Conservation (phyloP, 2,888 invertebrate species). For the Xestia xanthographa region DNA sequence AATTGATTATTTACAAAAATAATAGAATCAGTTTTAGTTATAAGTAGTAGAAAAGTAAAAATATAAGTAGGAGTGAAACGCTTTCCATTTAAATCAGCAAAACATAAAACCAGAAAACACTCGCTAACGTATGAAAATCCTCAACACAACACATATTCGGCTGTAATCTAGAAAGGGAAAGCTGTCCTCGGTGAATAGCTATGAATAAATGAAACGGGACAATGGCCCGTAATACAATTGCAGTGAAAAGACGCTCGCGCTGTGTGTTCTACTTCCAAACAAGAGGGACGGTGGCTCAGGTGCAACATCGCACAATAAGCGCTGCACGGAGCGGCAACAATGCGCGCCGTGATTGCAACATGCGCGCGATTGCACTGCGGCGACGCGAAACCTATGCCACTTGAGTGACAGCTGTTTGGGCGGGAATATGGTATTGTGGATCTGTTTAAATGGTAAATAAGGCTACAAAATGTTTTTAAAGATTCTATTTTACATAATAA, state of each 20-base stretch:
- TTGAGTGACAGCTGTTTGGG: slow-evolving; percentile 71
- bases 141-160: slow-evolving; percentile 64
- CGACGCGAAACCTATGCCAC: slow-evolving; percentile 57
- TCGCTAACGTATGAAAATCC: slow-evolving; percentile 33
- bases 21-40: neutral
- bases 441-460: slow-evolving; percentile 24
- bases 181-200: slow-evolving; percentile 77
- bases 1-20: neutral
- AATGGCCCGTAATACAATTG: slow-evolving; percentile 88
- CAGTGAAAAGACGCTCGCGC: slow-evolving; percentile 85
- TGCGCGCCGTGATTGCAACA: slow-evolving; percentile 69
- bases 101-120: slow-evolving; percentile 34
- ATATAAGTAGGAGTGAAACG: neutral
- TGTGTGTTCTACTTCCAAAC: slow-evolving; percentile 87
- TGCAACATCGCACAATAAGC: slow-evolving; percentile 79
- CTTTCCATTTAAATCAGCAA: slow-evolving; percentile 16
- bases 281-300: slow-evolving; percentile 84
- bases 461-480: neutral
- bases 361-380: slow-evolving; percentile 73
- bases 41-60: neutral
- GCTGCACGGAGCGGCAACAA: slow-evolving; percentile 77
- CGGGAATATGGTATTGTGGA: slow-evolving; percentile 41
- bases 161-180: slow-evolving; percentile 79
- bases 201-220: slow-evolving; percentile 86
- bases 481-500: neutral